These are phyloP conservation scores for Rambutsinella grinnellia DNA, from an alignment of 2,888 invertebrate genomes.

Conservation along the genomic window DNA sequence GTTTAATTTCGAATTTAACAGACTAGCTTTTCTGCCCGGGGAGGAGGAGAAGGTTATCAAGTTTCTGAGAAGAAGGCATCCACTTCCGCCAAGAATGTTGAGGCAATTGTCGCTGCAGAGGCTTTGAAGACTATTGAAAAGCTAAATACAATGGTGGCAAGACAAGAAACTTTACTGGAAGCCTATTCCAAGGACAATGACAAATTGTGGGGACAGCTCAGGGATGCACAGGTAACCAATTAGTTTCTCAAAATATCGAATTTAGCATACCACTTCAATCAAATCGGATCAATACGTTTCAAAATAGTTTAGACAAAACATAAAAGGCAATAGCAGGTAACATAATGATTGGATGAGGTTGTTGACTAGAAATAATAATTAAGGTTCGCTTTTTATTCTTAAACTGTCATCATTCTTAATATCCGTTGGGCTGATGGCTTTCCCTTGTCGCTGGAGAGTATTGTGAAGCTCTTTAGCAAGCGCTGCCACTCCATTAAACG, in stretches of 20 bases:
- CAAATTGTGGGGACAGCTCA: conserved; percentile 52
- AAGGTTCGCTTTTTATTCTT: too few species aligned
- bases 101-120: conserved; percentile 22
- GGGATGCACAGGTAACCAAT: conserved; percentile 49
- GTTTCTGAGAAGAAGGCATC: too few species aligned
- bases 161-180: conserved; percentile 55
- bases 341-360: too few species aligned
- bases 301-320: too few species aligned
- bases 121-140: conserved; percentile 38
- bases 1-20: background rate
- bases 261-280: too few species aligned
- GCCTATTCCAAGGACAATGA: conserved; percentile 57
- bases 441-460: conserved; percentile 44
- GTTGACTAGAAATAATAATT: too few species aligned
- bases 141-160: conserved; percentile 52
- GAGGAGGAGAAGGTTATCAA: conserved; percentile 47
- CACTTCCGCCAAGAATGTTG: background rate
- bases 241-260: too few species aligned
- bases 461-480: conserved; percentile 61
- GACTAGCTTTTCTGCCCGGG: conserved; percentile 5
- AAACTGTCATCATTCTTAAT: too few species aligned
- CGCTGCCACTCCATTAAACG: conserved; percentile 65
- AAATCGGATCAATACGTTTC: too few species aligned
- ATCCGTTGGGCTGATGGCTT: too few species aligned
- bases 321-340: too few species aligned